These are phyloP conservation scores for Drosophila santomea DNA, from an alignment of 1,140 invertebrate genomes.

Conservation along the genomic window DNA sequence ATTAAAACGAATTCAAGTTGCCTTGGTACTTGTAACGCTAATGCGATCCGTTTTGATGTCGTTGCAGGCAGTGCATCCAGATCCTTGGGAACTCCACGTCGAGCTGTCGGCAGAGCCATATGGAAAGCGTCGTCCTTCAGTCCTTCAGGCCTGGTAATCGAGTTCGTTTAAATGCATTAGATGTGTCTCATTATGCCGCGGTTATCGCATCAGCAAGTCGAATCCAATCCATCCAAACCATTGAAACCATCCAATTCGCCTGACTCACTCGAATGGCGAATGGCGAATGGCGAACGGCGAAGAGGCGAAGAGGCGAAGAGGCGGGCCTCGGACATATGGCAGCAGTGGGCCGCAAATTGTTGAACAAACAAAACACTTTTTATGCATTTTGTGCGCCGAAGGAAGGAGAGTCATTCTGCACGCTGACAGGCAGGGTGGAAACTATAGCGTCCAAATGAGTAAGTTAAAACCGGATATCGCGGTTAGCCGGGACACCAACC, in stretches of 20 bases:
- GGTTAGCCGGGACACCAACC: not conserved
- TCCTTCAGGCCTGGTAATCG: constrained; percentile 46
- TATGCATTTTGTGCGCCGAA: constrained; percentile 63
- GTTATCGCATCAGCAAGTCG: constrained; percentile 36
- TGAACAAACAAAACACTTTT: constrained; percentile 58
- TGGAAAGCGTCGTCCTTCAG: constrained; percentile 9
- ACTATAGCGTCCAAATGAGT: not conserved
- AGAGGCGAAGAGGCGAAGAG: no score
- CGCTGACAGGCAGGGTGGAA: constrained; percentile 1
- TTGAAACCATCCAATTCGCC: not conserved
- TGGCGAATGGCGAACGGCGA: no score
- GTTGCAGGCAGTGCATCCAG: not conserved
- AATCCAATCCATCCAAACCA: constrained; percentile 6
- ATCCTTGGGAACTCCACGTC: not conserved
- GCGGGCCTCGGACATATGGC: constrained; percentile 58
- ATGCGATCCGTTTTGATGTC: not conserved
- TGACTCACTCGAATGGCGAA: constrained; percentile 10
- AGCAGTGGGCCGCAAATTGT: constrained; percentile 63
- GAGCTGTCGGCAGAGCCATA: constrained; percentile 25
- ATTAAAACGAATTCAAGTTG: no score
- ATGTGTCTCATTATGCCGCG: constrained; percentile 41
- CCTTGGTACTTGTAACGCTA: no score
- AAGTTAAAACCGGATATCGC: no score
- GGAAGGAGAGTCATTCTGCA: constrained; percentile 13
- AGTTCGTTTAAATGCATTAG: constrained; percentile 78